Base-by-base conservation (phyloP, 1,140 invertebrate species). In the Cotesia chilonis region DNA sequence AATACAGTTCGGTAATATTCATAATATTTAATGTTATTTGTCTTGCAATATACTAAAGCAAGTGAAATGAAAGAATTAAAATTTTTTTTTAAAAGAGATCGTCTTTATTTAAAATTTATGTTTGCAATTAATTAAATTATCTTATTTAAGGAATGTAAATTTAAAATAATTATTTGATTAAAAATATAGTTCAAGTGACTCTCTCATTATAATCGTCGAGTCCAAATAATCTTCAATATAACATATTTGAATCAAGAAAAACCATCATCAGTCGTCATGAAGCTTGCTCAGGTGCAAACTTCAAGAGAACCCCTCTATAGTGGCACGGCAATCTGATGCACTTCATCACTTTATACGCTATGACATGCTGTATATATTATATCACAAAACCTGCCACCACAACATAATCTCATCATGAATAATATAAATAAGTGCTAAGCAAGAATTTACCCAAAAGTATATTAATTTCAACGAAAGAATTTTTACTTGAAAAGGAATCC, bases 221-320 rank as follows among this genome's bases (percentile, higher is more conserved):
- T 57, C 6, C 54, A 20, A 17, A 20, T 57, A n/a, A 6, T 14
- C 54, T 57, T 57, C 54, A 20, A 4, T n/a, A 57, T 12, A n/a
- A 14, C 20, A 20, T 57, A 20, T n/a, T 20, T 14, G 54, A 20
- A 57, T 57, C 9, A 14, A 4, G 12, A 47, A 57, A 57, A 57
- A 14, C 7, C 14, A 57, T 57, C n/a, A n/a, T 20, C 54, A 57
- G 54, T 57, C 54, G 20, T 57, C 54, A 57, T n/a, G 54, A 57
- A 57, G 54, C 20, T 57, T 20, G 20, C n/a, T 57, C 54, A 57
- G 54, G 54, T 57, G 54, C 54, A 57, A 57, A 20, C 54, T n/a
- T 57, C 2, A 20, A 47, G 41, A 3, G 5, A 47, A 47, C 41
- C 41, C 41, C 5, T 47, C 10, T 47, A 47, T 47, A 57, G 20